Evolutionary conservation across 2,888 invertebrate genomes (phyloP).

Genomic region (Drosophila ezoana): DNA sequence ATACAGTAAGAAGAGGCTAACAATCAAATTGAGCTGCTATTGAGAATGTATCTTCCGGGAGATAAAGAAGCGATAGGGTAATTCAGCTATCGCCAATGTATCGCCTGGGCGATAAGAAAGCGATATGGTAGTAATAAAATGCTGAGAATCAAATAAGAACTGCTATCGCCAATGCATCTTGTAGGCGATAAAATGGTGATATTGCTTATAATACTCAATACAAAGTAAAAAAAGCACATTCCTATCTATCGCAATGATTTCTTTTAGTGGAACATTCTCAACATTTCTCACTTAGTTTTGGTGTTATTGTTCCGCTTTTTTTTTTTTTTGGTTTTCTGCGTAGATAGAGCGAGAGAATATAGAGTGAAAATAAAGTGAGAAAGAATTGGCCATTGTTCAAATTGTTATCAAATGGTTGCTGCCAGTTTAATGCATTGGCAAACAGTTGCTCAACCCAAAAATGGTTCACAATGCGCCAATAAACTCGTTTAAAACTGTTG

Average conservation of each 20-base stretch:
- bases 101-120: no score
- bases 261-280: background rate
- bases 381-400: slow-evolving; percentile 59
- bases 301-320: slow-evolving; percentile 1
- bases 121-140: no score
- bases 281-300: slow-evolving; percentile 6
- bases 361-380: slow-evolving; percentile 48
- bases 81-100: no score
- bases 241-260: no score
- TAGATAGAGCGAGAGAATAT: slow-evolving; percentile 23
- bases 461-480: slow-evolving; percentile 45
- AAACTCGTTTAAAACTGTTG: slow-evolving; percentile 48
- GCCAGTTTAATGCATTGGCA: slow-evolving; percentile 75
- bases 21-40: background rate
- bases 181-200: no score
- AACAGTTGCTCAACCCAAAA: slow-evolving; percentile 66
- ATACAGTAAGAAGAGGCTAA: no score
- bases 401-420: slow-evolving; percentile 66
- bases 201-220: no score
- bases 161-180: no score
- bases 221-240: background rate
- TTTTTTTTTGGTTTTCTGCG: slow-evolving; percentile 4
- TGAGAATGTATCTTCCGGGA: background rate
- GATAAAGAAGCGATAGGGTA: background rate
- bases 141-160: no score